Conservation (phyloP, 2,888 invertebrate species). For the Phania funesta region DNA sequence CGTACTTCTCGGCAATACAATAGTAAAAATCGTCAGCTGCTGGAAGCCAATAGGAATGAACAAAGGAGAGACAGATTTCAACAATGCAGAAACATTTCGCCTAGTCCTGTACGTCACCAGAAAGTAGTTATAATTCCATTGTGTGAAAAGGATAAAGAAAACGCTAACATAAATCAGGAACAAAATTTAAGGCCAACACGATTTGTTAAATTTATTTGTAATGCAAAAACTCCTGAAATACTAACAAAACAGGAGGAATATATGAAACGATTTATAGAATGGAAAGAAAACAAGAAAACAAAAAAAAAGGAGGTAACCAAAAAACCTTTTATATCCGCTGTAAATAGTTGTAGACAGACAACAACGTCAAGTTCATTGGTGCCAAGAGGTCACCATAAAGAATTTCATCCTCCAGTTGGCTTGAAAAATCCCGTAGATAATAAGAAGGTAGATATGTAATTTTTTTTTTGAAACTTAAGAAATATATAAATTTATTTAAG, state of each 20-base stretch:
- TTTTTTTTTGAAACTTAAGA: conserved; percentile 3
- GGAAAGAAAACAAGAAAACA: conserved; percentile 66
- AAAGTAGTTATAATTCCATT: conserved; percentile 2
- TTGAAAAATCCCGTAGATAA: conserved; percentile 45
- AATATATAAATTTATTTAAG: conserved; percentile 42
- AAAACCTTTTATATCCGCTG: conserved; percentile 67
- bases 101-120: conserved; percentile 65
- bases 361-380: conserved; percentile 51
- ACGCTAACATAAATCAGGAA: neutral
- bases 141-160: conserved; percentile 15
- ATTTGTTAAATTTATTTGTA: conserved; percentile 49
- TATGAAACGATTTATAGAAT: conserved; percentile 68
- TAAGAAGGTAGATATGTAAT: neutral
- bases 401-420: conserved; percentile 66
- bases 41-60: conserved; percentile 69
- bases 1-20: conserved; percentile 65
- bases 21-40: conserved; percentile 68
- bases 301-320: conserved; percentile 42
- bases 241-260: conserved; percentile 64
- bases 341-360: neutral
- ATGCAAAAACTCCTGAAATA: conserved; percentile 33
- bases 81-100: conserved; percentile 69
- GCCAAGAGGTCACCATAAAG: conserved; percentile 58
- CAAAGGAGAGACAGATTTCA: conserved; percentile 70
- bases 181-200: conserved; percentile 29